phyloP scores from a whole-genome alignment of 2,113 vertebrate species.

The Cyanoramphus novaezelandiae region DNA sequence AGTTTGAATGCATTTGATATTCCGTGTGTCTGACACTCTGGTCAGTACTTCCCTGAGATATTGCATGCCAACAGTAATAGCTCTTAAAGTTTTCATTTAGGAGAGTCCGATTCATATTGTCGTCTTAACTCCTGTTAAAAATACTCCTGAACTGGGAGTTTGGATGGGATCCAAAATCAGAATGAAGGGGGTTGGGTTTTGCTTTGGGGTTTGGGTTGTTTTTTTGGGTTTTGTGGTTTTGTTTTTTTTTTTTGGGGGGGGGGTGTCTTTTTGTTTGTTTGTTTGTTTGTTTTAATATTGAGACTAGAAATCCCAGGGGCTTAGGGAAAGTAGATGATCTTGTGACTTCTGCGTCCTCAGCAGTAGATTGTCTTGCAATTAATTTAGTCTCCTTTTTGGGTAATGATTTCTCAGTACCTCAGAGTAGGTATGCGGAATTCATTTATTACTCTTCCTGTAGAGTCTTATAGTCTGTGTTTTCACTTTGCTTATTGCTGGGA shows the following conservation, averaged over 20 bases:
- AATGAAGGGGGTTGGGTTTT: background rate
- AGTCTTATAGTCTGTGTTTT: background rate
- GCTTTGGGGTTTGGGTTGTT: background rate
- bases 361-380: background rate
- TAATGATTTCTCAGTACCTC: background rate
- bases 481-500: background rate
- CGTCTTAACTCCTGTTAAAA: background rate
- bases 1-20: background rate
- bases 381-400: background rate
- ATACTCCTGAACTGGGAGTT: background rate
- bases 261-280: background rate
- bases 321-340: background rate
- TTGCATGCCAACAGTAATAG: accelerated
- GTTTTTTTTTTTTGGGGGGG: background rate
- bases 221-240: no score
- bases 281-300: background rate
- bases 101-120: background rate
- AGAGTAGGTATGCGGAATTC: background rate
- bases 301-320: background rate
- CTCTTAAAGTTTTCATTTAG: background rate
- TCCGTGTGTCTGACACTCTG: background rate
- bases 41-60: background rate
- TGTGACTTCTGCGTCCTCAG: background rate
- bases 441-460: background rate
- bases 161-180: background rate